Percentiles rank a stretch among this genome's conserved stretches.
These are phyloP conservation scores for Ophiodon elongatus DNA, from an alignment of 2,113 vertebrate species.

Conservation along the genomic window DNA sequence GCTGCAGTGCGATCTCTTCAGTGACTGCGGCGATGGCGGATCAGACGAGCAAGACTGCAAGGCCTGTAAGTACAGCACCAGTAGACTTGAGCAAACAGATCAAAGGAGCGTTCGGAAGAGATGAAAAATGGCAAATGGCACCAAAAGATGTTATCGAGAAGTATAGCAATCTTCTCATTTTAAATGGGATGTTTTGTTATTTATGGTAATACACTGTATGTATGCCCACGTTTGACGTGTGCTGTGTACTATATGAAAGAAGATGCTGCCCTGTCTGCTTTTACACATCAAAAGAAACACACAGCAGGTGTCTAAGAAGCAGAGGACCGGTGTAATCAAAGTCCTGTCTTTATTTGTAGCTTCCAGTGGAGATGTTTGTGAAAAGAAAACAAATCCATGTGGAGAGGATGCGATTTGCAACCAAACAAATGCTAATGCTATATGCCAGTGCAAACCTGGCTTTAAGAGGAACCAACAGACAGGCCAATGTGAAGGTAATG, in stretches of 20 bases:
- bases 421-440: conserved; percentile 89
- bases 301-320: conserved; percentile 62
- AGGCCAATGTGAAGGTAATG: conserved; percentile 93
- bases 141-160: conserved; percentile 18
- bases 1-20: conserved; percentile 93
- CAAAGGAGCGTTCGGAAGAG: conserved; percentile 40
- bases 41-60: conserved; percentile 96
- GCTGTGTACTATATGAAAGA: conserved; percentile 47
- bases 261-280: conserved; percentile 56
- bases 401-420: conserved; percentile 95
- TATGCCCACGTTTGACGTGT: conserved; percentile 49
- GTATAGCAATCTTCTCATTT: conserved; percentile 28
- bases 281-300: conserved; percentile 69
- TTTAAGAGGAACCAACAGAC: conserved; percentile 93
- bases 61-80: conserved; percentile 85
- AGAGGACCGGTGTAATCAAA: conserved; percentile 65
- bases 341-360: conserved; percentile 82
- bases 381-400: conserved; percentile 92
- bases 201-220: conserved; percentile 71
- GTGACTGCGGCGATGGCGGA: conserved; percentile 94
- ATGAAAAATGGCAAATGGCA: conserved; percentile 52
- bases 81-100: conserved; percentile 30
- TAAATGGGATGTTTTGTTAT: conserved; percentile 60
- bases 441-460: conserved; percentile 94
- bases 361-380: conserved; percentile 89